Conservation (phyloP, 2,113 vertebrate genomes). For the Mesembrinibis cayennensis region DNA sequence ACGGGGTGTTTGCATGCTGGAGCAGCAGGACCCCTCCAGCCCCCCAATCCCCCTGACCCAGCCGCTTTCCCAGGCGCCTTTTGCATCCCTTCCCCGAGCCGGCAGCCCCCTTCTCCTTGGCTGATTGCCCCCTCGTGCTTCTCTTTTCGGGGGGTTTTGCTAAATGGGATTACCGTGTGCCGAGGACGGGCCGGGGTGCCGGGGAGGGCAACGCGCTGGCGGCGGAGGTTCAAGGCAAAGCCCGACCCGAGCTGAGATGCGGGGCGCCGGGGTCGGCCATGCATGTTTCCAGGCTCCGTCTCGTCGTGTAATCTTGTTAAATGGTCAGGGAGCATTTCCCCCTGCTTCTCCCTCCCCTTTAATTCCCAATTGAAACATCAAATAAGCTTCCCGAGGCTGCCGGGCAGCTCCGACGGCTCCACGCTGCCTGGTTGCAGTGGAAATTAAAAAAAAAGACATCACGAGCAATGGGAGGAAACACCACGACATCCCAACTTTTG, state of each 20-base stretch:
- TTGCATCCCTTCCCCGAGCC: background rate
- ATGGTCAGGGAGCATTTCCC: slow-evolving; percentile 51
- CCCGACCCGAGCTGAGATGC: slow-evolving; percentile 31
- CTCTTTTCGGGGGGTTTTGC: accelerated
- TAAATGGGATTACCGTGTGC: background rate
- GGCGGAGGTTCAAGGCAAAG: slow-evolving; percentile 34
- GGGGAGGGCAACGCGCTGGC: background rate
- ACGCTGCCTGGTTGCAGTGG: background rate
- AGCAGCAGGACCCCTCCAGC: background rate
- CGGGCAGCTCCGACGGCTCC: background rate
- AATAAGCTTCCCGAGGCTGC: background rate
- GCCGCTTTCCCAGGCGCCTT: background rate
- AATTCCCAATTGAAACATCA: slow-evolving; percentile 55
- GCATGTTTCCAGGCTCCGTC: slow-evolving; percentile 7
- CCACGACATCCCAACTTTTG: accelerated
- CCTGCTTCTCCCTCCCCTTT: background rate
- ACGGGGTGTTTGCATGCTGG: background rate
- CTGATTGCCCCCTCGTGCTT: accelerated
- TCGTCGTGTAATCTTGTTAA: slow-evolving; percentile 80
- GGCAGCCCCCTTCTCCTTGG: background rate
- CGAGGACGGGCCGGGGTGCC: accelerated
- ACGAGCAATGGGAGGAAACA: accelerated
- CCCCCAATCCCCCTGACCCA: accelerated
- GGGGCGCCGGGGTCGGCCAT: slow-evolving; percentile 52
- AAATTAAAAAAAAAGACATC: background rate